These are phyloP conservation scores for Copidosoma aretas DNA, from an alignment of 2,888 invertebrate genomes.

Conservation along the genomic window DNA sequence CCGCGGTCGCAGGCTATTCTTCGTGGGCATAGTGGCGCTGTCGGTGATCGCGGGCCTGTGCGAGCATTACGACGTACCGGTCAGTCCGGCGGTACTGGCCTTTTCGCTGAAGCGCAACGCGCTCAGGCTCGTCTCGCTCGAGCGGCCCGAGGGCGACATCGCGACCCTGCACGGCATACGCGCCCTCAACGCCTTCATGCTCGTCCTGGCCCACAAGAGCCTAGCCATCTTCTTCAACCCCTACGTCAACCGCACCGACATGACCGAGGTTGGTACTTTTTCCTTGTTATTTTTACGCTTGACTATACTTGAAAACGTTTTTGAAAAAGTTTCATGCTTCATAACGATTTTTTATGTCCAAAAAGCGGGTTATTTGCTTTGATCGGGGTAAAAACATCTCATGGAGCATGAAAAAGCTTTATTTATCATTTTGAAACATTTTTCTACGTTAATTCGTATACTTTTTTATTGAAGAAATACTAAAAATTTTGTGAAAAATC, in stretches of 20 bases:
- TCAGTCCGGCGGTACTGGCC: conserved; percentile 61
- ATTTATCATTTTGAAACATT: no score
- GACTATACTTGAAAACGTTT: no score
- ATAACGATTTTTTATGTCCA: no score
- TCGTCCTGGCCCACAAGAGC: conserved; percentile 73
- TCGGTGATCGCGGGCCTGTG: conserved; percentile 58
- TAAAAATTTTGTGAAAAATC: no score
- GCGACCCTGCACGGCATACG: conserved; percentile 72
- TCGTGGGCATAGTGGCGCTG: conserved; percentile 61
- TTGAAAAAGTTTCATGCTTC: no score
- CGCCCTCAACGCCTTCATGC: conserved; percentile 70
- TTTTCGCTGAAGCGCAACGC: conserved; percentile 72
- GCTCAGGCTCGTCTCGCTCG: conserved; percentile 65
- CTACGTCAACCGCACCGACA: conserved; percentile 71
- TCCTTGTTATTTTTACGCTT: no score
- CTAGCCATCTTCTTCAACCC: conserved; percentile 75
- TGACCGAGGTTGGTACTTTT: conserved; percentile 68
- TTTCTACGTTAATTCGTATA: no score
- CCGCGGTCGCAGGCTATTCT: conserved; percentile 61
- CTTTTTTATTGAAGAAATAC: no score
- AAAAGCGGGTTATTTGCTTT: no score
- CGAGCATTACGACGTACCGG: conserved; percentile 55
- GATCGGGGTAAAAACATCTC: no score
- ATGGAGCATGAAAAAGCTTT: no score
- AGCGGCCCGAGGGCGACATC: conserved; percentile 67